Conservation (phyloP, 30 jellyfish, hydroid and myxozoan species). For the Thelohanellus kitauei region DNA sequence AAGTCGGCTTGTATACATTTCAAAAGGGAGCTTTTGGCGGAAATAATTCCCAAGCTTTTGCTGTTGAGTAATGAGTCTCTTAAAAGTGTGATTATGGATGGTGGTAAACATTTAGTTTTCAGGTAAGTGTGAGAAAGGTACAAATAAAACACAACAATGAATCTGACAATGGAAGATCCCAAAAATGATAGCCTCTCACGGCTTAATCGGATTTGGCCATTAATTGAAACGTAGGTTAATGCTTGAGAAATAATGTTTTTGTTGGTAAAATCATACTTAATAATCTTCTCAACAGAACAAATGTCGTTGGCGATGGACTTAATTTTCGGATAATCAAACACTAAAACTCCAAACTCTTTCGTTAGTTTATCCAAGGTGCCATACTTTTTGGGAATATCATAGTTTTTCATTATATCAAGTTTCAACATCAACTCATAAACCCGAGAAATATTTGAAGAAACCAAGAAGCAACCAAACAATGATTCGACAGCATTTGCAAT, state of each 20-base stretch:
- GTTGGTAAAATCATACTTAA: too few species aligned
- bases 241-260: too few species aligned
- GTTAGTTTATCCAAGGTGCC: not conserved
- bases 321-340: too few species aligned
- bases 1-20: too few species aligned
- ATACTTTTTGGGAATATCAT: not conserved
- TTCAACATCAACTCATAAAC: conserved; percentile 20
- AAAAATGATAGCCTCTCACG: conserved; percentile 36
- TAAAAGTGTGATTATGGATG: conserved; percentile 20
- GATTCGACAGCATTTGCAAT: conserved; percentile 51
- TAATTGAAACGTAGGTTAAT: conserved; percentile 24
- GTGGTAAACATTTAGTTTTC: conserved; percentile 30
- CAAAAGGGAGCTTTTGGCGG: too few species aligned
- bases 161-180: conserved; percentile 53
- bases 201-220: conserved; percentile 15
- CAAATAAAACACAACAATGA: conserved; percentile 16
- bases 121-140: conserved; percentile 3
- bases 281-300: conserved; percentile 1
- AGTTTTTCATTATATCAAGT: conserved; percentile 6
- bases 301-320: not conserved
- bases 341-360: not conserved
- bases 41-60: conserved; percentile 49
- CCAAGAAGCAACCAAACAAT: conserved; percentile 28
- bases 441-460: conserved; percentile 10
- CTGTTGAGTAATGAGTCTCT: conserved; percentile 46